Percentiles rank a stretch among this genome's conserved stretches.
These are phyloP conservation scores for Myiothlypis coronata DNA, from an alignment of 2,797 vertebrate genomes.

Conservation along the genomic window DNA sequence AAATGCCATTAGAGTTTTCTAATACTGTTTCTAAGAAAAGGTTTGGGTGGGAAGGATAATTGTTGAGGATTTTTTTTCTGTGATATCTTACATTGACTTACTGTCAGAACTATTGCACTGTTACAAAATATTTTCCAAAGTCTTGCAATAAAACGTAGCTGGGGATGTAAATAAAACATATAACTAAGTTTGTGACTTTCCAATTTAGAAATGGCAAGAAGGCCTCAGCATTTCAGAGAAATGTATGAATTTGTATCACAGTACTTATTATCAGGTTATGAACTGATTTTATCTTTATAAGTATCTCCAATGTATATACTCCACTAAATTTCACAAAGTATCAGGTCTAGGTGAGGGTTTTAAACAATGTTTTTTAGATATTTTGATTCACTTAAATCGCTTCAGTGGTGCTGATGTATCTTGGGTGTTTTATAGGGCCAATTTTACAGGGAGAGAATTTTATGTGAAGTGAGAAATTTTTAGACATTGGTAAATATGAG, in stretches of 20 bases:
- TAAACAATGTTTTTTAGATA: neutral
- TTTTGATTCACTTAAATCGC: neutral
- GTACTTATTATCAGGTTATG: neutral
- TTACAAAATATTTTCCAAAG: constrained; percentile 35
- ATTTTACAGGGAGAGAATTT: neutral
- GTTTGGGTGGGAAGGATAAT: constrained; percentile 27
- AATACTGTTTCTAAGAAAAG: constrained; percentile 22
- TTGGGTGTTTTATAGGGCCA: neutral
- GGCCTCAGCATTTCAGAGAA: neutral
- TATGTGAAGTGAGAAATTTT: neutral
- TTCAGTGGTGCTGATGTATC: neutral
- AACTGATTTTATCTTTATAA: neutral
- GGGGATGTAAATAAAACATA: neutral
- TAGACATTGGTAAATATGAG: neutral
- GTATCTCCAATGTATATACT: neutral
- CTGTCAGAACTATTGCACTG: neutral
- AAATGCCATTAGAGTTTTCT: neutral
- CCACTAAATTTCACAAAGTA: neutral
- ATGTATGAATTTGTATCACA: neutral
- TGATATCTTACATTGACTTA: neutral
- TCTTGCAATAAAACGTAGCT: neutral
- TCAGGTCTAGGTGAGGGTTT: neutral
- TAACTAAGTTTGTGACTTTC: neutral
- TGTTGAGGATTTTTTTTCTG: neutral
- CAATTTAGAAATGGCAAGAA: neutral